Evolutionary conservation across 1,140 invertebrate genomes (phyloP), one percentile per base, ranked within the genome.

Genomic region (Drosophila ficusphila): DNA sequence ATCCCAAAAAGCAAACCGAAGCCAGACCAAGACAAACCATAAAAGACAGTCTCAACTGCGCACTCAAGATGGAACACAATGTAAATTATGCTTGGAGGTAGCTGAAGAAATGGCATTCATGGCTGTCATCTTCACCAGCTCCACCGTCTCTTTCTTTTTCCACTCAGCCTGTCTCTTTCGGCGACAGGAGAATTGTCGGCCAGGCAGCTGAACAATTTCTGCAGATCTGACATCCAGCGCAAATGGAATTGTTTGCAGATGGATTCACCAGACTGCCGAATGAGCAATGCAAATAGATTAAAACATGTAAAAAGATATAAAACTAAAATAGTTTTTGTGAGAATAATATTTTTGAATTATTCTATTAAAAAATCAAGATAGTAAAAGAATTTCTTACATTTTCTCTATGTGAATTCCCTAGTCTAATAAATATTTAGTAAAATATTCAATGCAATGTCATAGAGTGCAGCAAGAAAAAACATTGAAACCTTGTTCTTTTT

Each of bases 51-150:
- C 46, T 67, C 62, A 67, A 67, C 60, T 67, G 62, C 62, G 65
- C 44, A 33, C 62, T 67, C 62, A 67, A 67, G 42, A 19, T 27
- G n/a, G 46, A 65, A 44, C 44, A 56, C 71, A 76, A 85, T 85
- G 76, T 85, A 79, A 85, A 83, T 85, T 85, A 76, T 86, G 76
- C 76, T 69, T 19, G 34, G 42, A 68, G 78, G 67, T 82, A 76
- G 46, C 47, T 49, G 51, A 79, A 72, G 76, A 79, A 76, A 79
- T 76, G 74, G 46, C 60, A 65, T 74, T 74, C 71, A 81, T 76
- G 54, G 33, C 79, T 86, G 81, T 83, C 79, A 86, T 79, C 76
- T 69, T 56, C 42, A 23, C 36, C 31, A 19, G 11, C 14, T n/a
- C n/a, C n/a, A n/a, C 11, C 48, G 1, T 25, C 38, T 34, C 8